A percentile compares a stretch with the other conserved stretches of the same genome.
Evolutionary conservation across 2,113 vertebrate genomes (phyloP).

Genomic region (Jaculus jaculus): DNA sequence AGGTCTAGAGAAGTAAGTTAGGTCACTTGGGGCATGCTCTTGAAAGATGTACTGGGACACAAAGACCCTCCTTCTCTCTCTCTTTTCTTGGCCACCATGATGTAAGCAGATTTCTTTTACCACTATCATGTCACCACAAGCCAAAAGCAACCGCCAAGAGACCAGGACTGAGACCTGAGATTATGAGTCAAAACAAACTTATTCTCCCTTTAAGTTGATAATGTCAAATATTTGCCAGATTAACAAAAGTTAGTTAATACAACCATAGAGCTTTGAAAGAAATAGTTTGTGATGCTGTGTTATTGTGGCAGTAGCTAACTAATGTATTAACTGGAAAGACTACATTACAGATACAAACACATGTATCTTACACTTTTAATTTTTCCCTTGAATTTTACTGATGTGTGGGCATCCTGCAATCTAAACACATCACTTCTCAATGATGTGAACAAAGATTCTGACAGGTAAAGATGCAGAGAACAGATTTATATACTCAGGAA

Average conservation of each 20-base stretch:
- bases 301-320: neutral
- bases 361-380: neutral
- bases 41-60: neutral
- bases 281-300: neutral
- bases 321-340: neutral
- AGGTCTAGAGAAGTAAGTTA: neutral
- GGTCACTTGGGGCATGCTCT: neutral
- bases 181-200: neutral
- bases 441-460: neutral
- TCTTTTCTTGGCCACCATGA: neutral
- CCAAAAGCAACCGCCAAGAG: neutral
- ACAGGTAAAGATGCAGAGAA: neutral
- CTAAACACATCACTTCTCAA: slow-evolving; percentile 17
- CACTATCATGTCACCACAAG: neutral
- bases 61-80: neutral
- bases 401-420: neutral
- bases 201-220: neutral
- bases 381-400: neutral
- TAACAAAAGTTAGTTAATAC: neutral
- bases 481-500: neutral
- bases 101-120: neutral
- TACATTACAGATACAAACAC: neutral
- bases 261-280: neutral
- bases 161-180: neutral
- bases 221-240: neutral